Conservation (phyloP, 2,888 invertebrate genomes). For the Drosophila paramelanica region DNA sequence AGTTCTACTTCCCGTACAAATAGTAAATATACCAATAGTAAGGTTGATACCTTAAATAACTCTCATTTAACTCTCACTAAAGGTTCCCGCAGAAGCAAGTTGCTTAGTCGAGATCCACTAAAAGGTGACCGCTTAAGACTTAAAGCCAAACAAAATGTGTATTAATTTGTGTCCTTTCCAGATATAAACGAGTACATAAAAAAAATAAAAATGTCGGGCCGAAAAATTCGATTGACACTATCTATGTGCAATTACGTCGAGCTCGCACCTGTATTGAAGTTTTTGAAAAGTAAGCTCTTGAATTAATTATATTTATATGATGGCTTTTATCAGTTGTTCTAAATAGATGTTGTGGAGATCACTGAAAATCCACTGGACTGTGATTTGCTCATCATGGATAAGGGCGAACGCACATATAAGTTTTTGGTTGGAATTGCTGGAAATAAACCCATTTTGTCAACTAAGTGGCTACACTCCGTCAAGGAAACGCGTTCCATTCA, state of each 20-base stretch:
- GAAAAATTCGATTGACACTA: conserved; percentile 50
- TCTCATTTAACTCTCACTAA: background rate
- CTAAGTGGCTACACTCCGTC: conserved; percentile 46
- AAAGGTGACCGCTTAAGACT: background rate
- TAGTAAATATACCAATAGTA: conserved; percentile 17
- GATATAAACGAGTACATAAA: conserved; percentile 54
- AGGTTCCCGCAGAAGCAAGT: conserved; percentile 11
- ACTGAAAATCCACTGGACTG: conserved; percentile 45
- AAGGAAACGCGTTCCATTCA: conserved; percentile 22
- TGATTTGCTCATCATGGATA: conserved; percentile 67
- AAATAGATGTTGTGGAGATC: conserved; percentile 43
- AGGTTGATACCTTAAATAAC: background rate
- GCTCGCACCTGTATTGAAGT: conserved; percentile 9
- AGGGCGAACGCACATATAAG: conserved; percentile 69
- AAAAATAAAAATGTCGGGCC: conserved; percentile 26
- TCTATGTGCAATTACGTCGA: conserved; percentile 55
- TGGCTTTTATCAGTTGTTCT: background rate
- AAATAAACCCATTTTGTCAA: conserved; percentile 54
- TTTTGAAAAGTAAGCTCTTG: conserved; percentile 30
- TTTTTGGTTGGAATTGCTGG: conserved; percentile 55
- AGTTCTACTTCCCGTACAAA: conserved; percentile 1
- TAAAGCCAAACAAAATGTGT: background rate
- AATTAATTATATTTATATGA: background rate
- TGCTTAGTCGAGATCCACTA: background rate
- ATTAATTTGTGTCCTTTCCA: conserved; percentile 5